Percentiles rank a stretch among this genome's conserved stretches.
phyloP scores from a whole-genome alignment of 2,797 vertebrate genomes.

The Amazona ochrocephala region DNA sequence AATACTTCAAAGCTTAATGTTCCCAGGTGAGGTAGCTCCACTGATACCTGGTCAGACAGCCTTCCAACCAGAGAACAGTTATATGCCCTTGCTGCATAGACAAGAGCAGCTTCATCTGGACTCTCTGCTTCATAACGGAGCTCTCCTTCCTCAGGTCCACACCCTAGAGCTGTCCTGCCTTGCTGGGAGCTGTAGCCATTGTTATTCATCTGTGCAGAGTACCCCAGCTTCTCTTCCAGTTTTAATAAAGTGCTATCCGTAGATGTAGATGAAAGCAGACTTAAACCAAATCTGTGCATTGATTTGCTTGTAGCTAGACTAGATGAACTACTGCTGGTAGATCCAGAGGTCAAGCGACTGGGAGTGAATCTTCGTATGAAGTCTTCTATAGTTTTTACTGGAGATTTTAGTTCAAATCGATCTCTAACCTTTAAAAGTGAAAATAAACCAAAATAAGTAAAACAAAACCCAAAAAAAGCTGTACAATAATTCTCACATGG shows the following conservation, averaged over 20 bases:
- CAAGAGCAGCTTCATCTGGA: constrained; percentile 94
- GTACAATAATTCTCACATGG: background rate
- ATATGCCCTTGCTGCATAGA: constrained; percentile 93
- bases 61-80: constrained; percentile 90
- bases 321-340: constrained; percentile 90
- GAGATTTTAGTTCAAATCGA: constrained; percentile 91
- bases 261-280: constrained; percentile 82
- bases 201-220: constrained; percentile 61
- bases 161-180: constrained; percentile 3
- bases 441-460: background rate
- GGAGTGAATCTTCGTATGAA: constrained; percentile 95
- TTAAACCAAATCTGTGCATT: constrained; percentile 79
- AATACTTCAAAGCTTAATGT: constrained; percentile 92
- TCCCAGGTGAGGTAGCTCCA: constrained; percentile 94
- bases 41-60: constrained; percentile 90
- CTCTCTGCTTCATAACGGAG: constrained; percentile 95
- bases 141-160: constrained; percentile 78
- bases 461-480: background rate
- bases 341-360: constrained; percentile 89
- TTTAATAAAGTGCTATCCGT: constrained; percentile 84
- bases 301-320: constrained; percentile 85
- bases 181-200: constrained; percentile 74
- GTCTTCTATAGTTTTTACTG: constrained; percentile 96
- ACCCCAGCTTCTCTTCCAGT: constrained; percentile 81
- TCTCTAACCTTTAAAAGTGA: constrained; percentile 83